Evolutionary conservation across 2,113 vertebrate species (phyloP).

Genomic region (Triplophysa tibetana): DNA sequence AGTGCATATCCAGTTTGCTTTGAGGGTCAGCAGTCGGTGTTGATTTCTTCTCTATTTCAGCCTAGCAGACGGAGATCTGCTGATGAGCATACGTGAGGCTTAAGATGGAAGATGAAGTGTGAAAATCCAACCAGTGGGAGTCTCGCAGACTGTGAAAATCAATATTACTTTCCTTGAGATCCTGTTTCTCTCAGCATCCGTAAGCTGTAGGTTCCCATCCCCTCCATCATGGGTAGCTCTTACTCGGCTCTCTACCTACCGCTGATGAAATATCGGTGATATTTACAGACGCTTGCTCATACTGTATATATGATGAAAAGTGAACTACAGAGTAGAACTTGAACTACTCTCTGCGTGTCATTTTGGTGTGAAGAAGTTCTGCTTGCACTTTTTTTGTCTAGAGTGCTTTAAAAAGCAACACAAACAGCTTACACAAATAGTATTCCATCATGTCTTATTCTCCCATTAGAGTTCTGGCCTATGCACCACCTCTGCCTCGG

Average conservation of each 20-base stretch:
- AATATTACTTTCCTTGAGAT: constrained; percentile 47
- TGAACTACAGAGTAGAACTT: constrained; percentile 2
- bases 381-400: not conserved
- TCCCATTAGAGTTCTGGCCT: constrained; percentile 7
- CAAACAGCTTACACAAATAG: not conserved
- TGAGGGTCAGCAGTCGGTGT: constrained; percentile 27
- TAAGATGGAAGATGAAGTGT: constrained; percentile 50
- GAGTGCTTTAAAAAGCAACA: constrained; percentile 7
- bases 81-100: constrained; percentile 50
- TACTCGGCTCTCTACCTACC: not conserved
- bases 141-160: constrained; percentile 42
- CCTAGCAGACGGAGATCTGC: constrained; percentile 1
- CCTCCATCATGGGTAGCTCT: not conserved
- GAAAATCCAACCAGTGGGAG: constrained; percentile 48
- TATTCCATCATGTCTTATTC: not conserved
- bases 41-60: constrained; percentile 16
- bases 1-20: not conserved
- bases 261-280: constrained; percentile 11
- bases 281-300: not conserved
- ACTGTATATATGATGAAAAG: not conserved
- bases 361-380: not conserved
- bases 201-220: constrained; percentile 5
- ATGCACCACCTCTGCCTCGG: constrained; percentile 7
- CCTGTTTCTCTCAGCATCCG: constrained; percentile 40
- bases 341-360: not conserved